These are phyloP conservation scores for Saguinus imperator DNA, from an alignment of 2,113 vertebrate species.

Conservation along the genomic window DNA sequence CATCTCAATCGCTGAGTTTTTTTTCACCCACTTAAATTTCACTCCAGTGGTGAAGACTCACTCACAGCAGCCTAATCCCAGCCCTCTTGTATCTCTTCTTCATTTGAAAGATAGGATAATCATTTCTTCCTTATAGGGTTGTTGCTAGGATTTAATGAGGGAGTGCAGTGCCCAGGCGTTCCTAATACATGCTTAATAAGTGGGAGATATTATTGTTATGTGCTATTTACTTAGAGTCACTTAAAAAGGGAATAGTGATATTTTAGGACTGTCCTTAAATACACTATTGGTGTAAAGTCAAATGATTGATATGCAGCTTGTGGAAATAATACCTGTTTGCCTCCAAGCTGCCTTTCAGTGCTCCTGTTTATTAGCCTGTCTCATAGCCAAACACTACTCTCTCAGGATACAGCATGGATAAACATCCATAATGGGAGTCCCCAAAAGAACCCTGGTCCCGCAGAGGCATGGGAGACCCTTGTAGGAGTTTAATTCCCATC, in stretches of 20 bases:
- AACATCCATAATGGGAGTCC: neutral
- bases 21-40: neutral
- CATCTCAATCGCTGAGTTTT: neutral
- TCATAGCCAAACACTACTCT: neutral
- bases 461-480: neutral
- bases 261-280: neutral
- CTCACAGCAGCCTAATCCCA: neutral
- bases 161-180: accelerated
- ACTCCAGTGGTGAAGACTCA: neutral
- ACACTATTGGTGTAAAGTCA: neutral
- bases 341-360: neutral
- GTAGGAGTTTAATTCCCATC: neutral
- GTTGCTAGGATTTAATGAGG: neutral
- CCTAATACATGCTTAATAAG: accelerated
- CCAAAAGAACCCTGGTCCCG: accelerated
- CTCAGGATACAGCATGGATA: neutral
- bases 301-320: neutral
- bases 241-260: neutral
- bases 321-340: neutral
- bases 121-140: neutral
- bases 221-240: neutral
- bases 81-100: neutral
- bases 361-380: neutral
- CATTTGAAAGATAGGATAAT: neutral
- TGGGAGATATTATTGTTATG: neutral